A percentile compares a stretch with the other conserved stretches of the same genome.
These are phyloP conservation scores for Myripristis jacobus DNA, from an alignment of 2,797 vertebrate species.

Conservation along the genomic window DNA sequence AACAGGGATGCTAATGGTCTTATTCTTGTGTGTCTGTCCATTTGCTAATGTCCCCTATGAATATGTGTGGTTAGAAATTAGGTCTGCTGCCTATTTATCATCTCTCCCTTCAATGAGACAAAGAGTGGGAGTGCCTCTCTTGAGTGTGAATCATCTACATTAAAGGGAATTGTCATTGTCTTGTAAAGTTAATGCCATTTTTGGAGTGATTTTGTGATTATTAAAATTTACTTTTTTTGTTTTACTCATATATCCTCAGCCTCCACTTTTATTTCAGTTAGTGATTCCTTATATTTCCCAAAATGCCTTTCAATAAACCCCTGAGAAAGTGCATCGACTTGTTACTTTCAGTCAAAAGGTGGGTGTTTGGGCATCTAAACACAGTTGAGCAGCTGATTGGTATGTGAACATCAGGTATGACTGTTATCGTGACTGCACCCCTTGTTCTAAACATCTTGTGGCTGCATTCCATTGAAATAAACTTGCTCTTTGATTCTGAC, in stretches of 20 bases:
- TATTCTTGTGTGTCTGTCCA: conserved; percentile 26
- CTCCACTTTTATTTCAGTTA: no score
- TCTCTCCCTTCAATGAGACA: conserved; percentile 30
- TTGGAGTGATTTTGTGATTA: conserved; percentile 2
- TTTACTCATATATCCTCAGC: no score
- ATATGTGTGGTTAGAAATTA: conserved; percentile 35
- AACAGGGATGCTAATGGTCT: conserved; percentile 26
- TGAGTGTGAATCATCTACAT: conserved; percentile 22
- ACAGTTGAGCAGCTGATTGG: no score
- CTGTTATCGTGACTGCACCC: not conserved
- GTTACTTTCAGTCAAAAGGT: conserved; percentile 2
- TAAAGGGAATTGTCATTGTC: conserved; percentile 12
- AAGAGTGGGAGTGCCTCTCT: conserved; percentile 28
- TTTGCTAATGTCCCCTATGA: conserved; percentile 59
- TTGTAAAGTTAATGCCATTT: not conserved
- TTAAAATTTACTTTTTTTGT: not conserved
- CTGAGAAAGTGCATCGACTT: not conserved
- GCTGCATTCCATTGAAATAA: no score
- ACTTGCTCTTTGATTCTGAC: no score
- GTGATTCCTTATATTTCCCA: no score
- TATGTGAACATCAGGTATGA: not conserved
- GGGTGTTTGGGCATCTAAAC: not conserved
- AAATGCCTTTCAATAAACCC: no score
- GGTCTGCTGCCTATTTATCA: conserved; percentile 17
- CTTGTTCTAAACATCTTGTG: no score